A percentile compares a stretch with the other conserved stretches of the same genome.
Conservation (phyloP, 2,888 invertebrate species). For the Notodonta dromedarius region DNA sequence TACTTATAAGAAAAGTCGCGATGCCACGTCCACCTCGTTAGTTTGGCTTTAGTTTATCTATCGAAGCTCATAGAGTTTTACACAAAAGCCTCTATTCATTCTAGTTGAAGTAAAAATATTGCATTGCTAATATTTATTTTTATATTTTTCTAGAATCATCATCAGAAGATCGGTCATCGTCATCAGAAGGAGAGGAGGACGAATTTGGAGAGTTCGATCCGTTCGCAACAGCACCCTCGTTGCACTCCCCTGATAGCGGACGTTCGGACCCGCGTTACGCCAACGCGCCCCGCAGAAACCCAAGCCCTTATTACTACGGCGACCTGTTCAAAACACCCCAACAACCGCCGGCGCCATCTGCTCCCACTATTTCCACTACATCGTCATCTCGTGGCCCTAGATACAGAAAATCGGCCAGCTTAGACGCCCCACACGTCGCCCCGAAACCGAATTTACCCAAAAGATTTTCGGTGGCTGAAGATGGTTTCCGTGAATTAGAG, state of each 20-base stretch:
- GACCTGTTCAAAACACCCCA: constrained; percentile 86
- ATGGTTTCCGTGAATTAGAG: constrained; percentile 85
- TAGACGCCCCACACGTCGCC: constrained; percentile 89
- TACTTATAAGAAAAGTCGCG: constrained; percentile 41
- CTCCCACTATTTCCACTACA: constrained; percentile 72
- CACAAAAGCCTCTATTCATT: neutral
- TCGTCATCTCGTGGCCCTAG: constrained; percentile 80
- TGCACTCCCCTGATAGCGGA: constrained; percentile 89
- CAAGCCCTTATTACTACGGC: constrained; percentile 93
- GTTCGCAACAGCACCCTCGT: constrained; percentile 81
- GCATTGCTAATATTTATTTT: neutral
- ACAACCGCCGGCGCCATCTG: constrained; percentile 76
- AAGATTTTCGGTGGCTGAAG: constrained; percentile 88
- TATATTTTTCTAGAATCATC: constrained; percentile 72
- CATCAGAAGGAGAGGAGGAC: constrained; percentile 85
- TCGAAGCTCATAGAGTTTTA: constrained; percentile 17
- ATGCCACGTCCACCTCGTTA: constrained; percentile 59
- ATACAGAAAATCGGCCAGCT: constrained; percentile 89
- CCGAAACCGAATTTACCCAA: constrained; percentile 85
- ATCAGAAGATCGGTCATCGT: constrained; percentile 74
- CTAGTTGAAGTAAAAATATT: neutral
- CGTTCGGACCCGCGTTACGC: constrained; percentile 82
- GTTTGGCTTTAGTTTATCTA: constrained; percentile 46
- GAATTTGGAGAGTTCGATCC: constrained; percentile 81
- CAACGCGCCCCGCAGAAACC: constrained; percentile 86